These are phyloP conservation scores for Lepidurus arcticus DNA, from an alignment of 1,140 invertebrate species.

Conservation along the genomic window DNA sequence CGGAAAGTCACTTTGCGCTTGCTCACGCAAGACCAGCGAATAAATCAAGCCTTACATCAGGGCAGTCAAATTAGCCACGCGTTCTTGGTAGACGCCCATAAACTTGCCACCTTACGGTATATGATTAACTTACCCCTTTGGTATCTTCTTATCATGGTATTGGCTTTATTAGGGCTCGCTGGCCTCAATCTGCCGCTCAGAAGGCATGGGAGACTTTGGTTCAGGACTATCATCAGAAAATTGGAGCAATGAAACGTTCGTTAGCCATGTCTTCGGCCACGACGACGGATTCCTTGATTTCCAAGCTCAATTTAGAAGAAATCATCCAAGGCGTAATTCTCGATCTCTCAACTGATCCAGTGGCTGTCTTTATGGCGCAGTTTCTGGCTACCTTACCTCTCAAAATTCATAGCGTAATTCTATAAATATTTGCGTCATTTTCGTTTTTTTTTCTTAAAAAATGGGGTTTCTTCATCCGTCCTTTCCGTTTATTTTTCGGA, in stretches of 20 bases:
- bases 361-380: constrained; percentile 15
- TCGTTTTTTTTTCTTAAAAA: neutral
- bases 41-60: constrained; percentile 5
- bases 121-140: neutral
- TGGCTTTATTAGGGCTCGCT: constrained; percentile 14
- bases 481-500: neutral
- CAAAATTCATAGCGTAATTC: constrained; percentile 25
- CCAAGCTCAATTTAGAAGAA: constrained; percentile 26
- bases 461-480: too few species aligned
- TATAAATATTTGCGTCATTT: neutral
- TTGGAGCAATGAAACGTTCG: neutral
- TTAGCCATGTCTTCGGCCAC: neutral
- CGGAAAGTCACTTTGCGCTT: constrained; percentile 18
- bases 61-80: neutral
- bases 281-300: constrained; percentile 21
- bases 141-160: neutral
- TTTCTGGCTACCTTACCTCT: constrained; percentile 21
- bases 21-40: neutral
- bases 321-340: constrained; percentile 29
- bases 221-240: neutral
- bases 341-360: constrained; percentile 14
- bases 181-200: neutral
- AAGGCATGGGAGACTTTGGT: neutral
- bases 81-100: constrained; percentile 12
- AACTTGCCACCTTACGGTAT: neutral